These are phyloP conservation scores for Cyprichromis sp. DNA, from an alignment of 2,113 vertebrate species.

Conservation along the genomic window DNA sequence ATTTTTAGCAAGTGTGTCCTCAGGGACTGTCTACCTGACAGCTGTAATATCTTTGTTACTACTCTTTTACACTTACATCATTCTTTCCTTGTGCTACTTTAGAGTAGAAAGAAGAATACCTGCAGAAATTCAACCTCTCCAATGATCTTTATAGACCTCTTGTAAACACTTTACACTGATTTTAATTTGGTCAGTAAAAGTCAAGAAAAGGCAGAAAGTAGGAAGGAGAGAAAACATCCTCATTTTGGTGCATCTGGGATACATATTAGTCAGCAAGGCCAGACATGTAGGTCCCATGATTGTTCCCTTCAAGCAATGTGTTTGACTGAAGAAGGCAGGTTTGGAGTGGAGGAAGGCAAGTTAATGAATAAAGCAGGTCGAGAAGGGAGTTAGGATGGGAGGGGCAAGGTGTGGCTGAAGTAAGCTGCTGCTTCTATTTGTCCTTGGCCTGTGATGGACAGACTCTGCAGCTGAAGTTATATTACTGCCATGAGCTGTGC, in stretches of 20 bases:
- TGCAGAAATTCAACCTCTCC: not conserved
- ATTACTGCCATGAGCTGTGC: not conserved
- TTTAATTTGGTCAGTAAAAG: not conserved
- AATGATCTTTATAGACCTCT: not conserved
- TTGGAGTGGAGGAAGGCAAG: not conserved
- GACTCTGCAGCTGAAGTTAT: not conserved
- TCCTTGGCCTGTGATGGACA: not conserved
- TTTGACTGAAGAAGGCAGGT: constrained; percentile 33
- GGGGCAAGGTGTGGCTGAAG: constrained; percentile 28
- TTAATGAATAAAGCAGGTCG: constrained; percentile 57
- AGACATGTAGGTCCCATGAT: constrained; percentile 52
- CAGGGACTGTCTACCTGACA: not conserved
- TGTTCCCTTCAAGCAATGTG: constrained; percentile 35
- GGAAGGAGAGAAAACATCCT: constrained; percentile 49
- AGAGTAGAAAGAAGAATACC: not conserved
- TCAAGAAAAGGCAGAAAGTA: constrained; percentile 61
- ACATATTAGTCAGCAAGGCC: constrained; percentile 57
- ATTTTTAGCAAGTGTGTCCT: constrained; percentile 1
- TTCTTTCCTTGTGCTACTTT: not conserved
- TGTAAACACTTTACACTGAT: not conserved
- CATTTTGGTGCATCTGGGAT: constrained; percentile 51
- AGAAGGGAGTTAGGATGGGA: not conserved
- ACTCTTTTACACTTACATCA: not conserved
- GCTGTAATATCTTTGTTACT: not conserved
- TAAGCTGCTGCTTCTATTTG: not conserved